Percentiles rank a stretch among this genome's conserved stretches.
Conservation (phyloP, 2,888 invertebrate genomes). For the Epicampocera succincta region DNA sequence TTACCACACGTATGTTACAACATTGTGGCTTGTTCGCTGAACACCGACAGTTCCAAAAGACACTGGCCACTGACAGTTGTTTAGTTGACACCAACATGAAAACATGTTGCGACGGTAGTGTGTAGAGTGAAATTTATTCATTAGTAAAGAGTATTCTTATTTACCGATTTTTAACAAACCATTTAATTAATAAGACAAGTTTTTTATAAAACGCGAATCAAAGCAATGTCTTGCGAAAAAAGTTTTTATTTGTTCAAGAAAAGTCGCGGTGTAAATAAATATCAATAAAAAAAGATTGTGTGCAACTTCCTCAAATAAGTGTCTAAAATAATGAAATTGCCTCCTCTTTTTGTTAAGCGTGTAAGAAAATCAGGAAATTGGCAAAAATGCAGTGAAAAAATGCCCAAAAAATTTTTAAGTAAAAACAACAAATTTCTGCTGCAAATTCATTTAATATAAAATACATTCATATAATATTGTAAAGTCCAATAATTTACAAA, state of each 20-base stretch:
- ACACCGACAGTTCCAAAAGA: not conserved
- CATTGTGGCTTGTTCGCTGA: conserved; percentile 2
- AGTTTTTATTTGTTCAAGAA: too few species aligned
- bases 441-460: not conserved
- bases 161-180: conserved; percentile 22
- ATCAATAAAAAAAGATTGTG: not conserved
- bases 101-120: conserved; percentile 60
- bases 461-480: not conserved
- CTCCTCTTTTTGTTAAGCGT: not conserved
- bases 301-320: conserved; percentile 23
- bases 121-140: not conserved
- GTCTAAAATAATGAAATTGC: conserved; percentile 21
- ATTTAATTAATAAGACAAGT: conserved; percentile 13
- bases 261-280: too few species aligned
- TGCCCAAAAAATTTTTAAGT: conserved; percentile 6
- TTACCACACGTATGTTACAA: conserved; percentile 9
- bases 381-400: not conserved
- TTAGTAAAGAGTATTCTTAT: conserved; percentile 12
- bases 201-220: not conserved
- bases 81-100: conserved; percentile 56
- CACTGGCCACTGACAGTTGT: conserved; percentile 57
- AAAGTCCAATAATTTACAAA: not conserved
- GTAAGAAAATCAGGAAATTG: too few species aligned
- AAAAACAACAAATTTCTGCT: too few species aligned
- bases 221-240: too few species aligned